Percentiles rank a stretch among this genome's conserved stretches.
Conservation (phyloP, 2,113 vertebrate species). For the Anguilla rostrata region DNA sequence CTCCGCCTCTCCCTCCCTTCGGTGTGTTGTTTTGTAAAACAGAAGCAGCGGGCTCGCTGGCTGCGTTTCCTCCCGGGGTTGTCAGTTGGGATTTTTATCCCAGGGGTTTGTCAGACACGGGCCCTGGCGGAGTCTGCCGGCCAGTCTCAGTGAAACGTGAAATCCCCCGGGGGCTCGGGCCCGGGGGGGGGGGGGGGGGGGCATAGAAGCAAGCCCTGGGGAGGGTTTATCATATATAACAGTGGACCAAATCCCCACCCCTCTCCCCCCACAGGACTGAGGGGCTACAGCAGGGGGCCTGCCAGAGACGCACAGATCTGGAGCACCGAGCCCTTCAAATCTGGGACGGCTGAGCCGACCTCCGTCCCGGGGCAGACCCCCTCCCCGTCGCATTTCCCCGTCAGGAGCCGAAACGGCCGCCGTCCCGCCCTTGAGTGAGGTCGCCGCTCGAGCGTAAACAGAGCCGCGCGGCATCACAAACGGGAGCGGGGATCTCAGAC, state of each 20-base stretch:
- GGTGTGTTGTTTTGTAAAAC: too few species aligned
- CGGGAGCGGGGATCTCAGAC: not conserved
- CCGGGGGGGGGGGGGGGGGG: not conserved
- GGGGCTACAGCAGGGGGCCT: not conserved
- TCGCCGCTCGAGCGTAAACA: not conserved
- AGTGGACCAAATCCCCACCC: not conserved
- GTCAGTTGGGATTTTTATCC: not conserved
- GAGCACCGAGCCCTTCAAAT: too few species aligned
- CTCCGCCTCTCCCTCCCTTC: too few species aligned
- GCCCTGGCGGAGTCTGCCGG: not conserved
- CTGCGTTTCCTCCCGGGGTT: not conserved
- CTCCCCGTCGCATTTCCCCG: not conserved
- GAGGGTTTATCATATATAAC: not conserved
- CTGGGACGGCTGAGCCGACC: too few species aligned
- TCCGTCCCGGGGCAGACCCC: not conserved
- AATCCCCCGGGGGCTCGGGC: not conserved
- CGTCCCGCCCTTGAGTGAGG: not conserved
- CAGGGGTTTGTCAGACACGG: not conserved
- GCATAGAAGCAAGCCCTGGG: not conserved
- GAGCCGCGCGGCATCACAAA: not conserved
- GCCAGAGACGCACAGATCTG: too few species aligned
- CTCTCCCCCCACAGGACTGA: not conserved
- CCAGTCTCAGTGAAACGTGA: not conserved
- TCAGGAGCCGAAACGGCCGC: not conserved
- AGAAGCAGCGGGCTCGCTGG: too few species aligned